A percentile compares a stretch with the other conserved stretches of the same genome.
These are phyloP conservation scores for Limenitis camilla DNA, from an alignment of 2,888 invertebrate genomes.

Conservation along the genomic window DNA sequence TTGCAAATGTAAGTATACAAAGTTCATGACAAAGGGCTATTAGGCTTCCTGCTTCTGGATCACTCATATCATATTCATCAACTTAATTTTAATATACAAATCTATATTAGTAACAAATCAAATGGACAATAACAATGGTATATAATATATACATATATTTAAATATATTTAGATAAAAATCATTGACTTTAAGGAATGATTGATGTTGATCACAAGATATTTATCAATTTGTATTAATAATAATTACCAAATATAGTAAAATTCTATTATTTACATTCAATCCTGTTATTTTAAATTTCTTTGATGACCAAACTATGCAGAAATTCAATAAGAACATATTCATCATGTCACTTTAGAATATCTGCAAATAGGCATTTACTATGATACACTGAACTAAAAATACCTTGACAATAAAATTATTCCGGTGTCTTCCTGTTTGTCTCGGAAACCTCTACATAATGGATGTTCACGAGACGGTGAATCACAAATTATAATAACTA, in stretches of 20 bases:
- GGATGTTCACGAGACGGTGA: conserved; percentile 42
- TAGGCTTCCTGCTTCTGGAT: not conserved
- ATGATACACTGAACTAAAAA: conserved; percentile 10
- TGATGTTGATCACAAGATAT: too few species aligned
- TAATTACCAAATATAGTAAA: too few species aligned
- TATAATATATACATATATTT: too few species aligned
- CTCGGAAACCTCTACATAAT: conserved; percentile 24
- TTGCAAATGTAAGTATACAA: not conserved
- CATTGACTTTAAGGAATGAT: too few species aligned
- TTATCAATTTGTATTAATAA: too few species aligned
- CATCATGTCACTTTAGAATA: not conserved
- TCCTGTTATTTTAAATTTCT: too few species aligned
- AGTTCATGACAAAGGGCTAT: not conserved
- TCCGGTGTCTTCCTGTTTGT: conserved; percentile 25
- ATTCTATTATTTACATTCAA: too few species aligned
- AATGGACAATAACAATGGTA: too few species aligned
- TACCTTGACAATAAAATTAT: conserved; percentile 13
- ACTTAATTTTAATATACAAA: too few species aligned
- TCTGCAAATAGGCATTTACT: conserved; percentile 1
- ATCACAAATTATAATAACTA: conserved; percentile 47
- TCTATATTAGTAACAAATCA: too few species aligned
- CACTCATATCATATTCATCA: too few species aligned
- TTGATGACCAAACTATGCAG: not conserved
- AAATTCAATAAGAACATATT: not conserved
- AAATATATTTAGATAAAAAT: too few species aligned